Evolutionary conservation across 2,888 invertebrate species (phyloP).

Genomic region (Catocala fraxini): DNA sequence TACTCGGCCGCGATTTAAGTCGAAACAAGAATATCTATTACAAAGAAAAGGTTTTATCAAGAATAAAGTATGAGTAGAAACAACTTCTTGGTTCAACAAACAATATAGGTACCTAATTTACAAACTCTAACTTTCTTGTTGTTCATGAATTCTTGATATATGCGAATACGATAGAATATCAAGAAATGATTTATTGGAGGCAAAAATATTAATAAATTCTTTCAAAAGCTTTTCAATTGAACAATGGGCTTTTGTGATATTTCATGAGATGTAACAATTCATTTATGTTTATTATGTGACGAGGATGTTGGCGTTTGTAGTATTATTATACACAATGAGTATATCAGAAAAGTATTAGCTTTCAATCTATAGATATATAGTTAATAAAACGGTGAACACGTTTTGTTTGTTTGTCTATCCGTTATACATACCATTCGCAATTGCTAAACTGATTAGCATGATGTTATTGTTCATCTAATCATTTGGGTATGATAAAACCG

Average conservation of each 20-base stretch:
- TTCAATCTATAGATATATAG: no score
- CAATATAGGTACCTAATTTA: constrained; percentile 25
- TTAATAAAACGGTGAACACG: no score
- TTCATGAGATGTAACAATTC: background rate
- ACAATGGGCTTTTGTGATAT: background rate
- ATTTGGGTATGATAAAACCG: no score
- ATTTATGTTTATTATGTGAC: background rate
- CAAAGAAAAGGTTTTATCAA: constrained; percentile 19
- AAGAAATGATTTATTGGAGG: constrained; percentile 1
- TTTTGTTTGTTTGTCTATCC: no score
- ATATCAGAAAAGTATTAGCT: no score
- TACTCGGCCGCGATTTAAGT: background rate
- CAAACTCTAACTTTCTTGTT: constrained; percentile 29
- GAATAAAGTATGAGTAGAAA: constrained; percentile 15
- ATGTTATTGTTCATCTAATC: no score
- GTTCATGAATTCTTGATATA: constrained; percentile 37
- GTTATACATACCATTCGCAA: no score
- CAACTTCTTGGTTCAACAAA: constrained; percentile 21
- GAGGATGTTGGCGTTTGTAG: background rate
- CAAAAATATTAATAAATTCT: constrained; percentile 6
- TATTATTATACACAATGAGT: background rate
- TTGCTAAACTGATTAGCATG: no score
- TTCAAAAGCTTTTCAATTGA: background rate
- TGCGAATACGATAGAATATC: constrained; percentile 25
- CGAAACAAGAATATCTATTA: constrained; percentile 1